A percentile compares a stretch with the other conserved stretches of the same genome.
Evolutionary conservation across 1,140 invertebrate species (phyloP).

Genomic region (Ditylenchus dipsaci): DNA sequence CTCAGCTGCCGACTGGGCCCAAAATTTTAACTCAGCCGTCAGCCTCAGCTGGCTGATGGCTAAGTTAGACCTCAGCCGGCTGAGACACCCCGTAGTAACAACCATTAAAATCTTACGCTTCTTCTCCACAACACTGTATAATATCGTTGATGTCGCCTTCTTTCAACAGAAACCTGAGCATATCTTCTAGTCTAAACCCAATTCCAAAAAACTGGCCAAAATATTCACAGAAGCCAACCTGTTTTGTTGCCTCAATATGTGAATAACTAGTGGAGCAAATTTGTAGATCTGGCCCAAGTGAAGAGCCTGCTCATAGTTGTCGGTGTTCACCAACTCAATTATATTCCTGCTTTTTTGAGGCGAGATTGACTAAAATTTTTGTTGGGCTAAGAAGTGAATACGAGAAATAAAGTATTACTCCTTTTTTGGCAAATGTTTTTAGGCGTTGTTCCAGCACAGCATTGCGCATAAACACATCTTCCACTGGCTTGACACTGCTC

Average conservation of each 20-base stretch:
- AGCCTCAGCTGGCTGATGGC: no score
- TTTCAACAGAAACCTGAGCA: slow-evolving; percentile 43
- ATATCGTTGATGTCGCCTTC: slow-evolving; percentile 48
- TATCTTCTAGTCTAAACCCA: slow-evolving; percentile 30
- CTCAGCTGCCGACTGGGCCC: no score
- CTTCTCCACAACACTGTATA: slow-evolving; percentile 45
- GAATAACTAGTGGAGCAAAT: slow-evolving; percentile 37
- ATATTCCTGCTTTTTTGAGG: slow-evolving; percentile 5
- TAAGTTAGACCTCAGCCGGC: no score
- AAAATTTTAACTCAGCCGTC: no score
- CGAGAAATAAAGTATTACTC: no score
- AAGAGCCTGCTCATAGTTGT: slow-evolving; percentile 33
- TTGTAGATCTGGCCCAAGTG: slow-evolving; percentile 33
- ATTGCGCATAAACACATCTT: slow-evolving; percentile 16
- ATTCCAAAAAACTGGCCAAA: neutral
- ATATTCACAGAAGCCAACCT: slow-evolving; percentile 4
- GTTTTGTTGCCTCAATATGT: slow-evolving; percentile 31
- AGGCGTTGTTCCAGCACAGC: slow-evolving; percentile 29
- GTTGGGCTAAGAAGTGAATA: no score
- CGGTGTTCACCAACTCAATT: slow-evolving; percentile 17
- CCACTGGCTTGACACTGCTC: slow-evolving; percentile 5
- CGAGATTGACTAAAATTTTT: slow-evolving; percentile 18
- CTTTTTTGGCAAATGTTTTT: neutral
- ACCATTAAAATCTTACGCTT: no score
- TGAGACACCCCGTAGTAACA: no score